Evolutionary conservation across 2,888 invertebrate genomes (phyloP).

Genomic region (Cryptus viduatorius): DNA sequence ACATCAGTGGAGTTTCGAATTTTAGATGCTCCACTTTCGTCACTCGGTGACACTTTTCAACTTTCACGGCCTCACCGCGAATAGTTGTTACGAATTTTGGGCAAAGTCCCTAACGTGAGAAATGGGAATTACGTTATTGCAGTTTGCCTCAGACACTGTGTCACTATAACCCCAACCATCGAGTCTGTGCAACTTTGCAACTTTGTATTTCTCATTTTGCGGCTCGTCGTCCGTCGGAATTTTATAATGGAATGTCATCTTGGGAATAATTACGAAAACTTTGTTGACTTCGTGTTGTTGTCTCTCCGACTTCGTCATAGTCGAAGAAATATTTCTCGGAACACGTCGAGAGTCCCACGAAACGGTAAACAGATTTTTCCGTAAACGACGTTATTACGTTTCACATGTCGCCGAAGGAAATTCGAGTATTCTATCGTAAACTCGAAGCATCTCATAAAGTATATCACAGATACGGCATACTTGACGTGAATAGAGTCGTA

Average conservation of each 20-base stretch:
- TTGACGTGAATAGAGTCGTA: conserved; percentile 60
- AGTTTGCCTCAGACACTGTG: background rate
- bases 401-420: background rate
- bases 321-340: background rate
- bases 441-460: conserved; percentile 43
- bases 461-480: conserved; percentile 38
- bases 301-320: background rate
- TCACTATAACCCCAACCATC: background rate
- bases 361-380: background rate
- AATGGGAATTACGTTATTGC: background rate
- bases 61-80: background rate
- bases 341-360: background rate
- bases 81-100: background rate
- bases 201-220: background rate
- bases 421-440: conserved; percentile 37
- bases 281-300: background rate
- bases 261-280: conserved; percentile 27
- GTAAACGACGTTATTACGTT: background rate
- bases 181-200: background rate
- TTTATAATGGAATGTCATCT: conserved; percentile 33
- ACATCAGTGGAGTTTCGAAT: no score
- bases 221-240: background rate
- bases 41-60: background rate
- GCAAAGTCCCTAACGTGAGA: background rate
- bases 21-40: background rate